Evolutionary conservation across 2,888 invertebrate genomes (phyloP), one percentile per base, ranked within the genome.

Genomic region (Ochropleura leucogaster): DNA sequence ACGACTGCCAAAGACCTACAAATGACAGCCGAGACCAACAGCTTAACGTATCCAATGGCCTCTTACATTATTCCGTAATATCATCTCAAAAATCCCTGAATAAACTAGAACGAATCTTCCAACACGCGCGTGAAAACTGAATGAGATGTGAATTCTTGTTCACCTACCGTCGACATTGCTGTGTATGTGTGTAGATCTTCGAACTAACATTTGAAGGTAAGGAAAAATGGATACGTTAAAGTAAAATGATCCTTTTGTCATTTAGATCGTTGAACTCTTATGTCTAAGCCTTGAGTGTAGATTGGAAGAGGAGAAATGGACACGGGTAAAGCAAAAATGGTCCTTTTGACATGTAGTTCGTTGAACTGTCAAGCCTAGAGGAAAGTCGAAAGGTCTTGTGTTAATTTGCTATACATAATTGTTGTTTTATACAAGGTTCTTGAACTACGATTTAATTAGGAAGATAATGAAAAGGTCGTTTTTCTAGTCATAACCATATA

Each of bases 71-170:
- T 81, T 60, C 40, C 16, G n/a, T 51, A 46, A 53, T 44, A 57
- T 42, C 18, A 47, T 47, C 51, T 68, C 7, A 42, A 64, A 80
- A 51, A 71, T 62, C 72, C 49, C 30, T 67, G 67, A 82, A 72
- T 80, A 82, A 66, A 65, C 60, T 68, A 72, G 71, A 80, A 84
- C 70, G 78, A 72, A 81, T 70, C 55, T 68, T 70, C 66, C 14
- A 74, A 71, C 55, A 68, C 64, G 71, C 60, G 62, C 59, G 49
- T 77, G 74, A 84, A 78, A 84, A 74, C 68, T 74, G 72, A 78
- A 84, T 84, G 62, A 74, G 71, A 40, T 60, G 60, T 62, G 60
- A 42, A 77, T 77, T 70, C 57, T 63, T 71, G 62, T 80, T 69
- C 82, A 75, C 57, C 76, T 71, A 57, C 66, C 49, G 59, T 40